These are phyloP conservation scores for Hemiscyllium ocellatum DNA, from an alignment of 2,113 vertebrate species.

Conservation along the genomic window DNA sequence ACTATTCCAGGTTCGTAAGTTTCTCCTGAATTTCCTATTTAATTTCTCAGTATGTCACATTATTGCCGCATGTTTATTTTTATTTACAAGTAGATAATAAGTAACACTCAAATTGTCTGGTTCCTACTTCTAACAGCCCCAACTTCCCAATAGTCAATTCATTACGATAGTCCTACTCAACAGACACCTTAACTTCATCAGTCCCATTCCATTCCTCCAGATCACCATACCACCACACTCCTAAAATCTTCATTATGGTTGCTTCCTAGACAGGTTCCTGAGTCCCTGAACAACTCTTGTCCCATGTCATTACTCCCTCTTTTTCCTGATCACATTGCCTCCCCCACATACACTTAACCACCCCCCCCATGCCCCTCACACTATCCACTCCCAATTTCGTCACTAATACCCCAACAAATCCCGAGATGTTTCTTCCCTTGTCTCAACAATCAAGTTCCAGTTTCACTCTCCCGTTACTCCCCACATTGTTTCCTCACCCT, in stretches of 20 bases:
- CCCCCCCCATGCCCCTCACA: background rate
- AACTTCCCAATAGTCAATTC: no score
- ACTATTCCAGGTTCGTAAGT: background rate
- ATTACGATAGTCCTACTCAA: background rate
- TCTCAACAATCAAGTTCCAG: no score
- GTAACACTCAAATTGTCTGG: background rate
- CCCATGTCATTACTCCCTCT: background rate
- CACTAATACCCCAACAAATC: background rate
- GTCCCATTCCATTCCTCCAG: no score
- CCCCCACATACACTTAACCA: no score
- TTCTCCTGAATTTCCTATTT: background rate
- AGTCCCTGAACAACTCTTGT: no score
- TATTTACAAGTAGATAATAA: background rate
- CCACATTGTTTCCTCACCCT: background rate
- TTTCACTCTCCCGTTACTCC: background rate
- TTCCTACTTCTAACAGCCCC: background rate
- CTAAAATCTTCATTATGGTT: no score
- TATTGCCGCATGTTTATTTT: background rate
- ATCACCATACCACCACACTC: no score
- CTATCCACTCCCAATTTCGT: background rate
- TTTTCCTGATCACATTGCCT: no score
- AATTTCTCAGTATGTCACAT: background rate
- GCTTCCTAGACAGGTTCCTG: no score
- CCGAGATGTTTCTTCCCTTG: background rate
- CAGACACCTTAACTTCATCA: no score